Evolutionary conservation across 2,113 vertebrate species (phyloP).

Genomic region (Probosciger aterrimus): DNA sequence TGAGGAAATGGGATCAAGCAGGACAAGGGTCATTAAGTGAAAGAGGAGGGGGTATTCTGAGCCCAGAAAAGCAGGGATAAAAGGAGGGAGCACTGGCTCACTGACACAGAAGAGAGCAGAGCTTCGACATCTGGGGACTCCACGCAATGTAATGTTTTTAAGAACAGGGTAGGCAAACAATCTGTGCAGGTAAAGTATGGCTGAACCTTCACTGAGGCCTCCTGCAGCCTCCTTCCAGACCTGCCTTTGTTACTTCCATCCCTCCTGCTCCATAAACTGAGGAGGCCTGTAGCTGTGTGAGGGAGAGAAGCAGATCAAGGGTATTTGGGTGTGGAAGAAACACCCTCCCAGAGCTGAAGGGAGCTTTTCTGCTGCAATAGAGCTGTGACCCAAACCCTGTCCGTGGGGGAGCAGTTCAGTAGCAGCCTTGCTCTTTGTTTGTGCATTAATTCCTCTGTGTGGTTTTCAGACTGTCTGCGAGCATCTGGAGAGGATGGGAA

Average conservation of each 20-base stretch:
- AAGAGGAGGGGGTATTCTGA: not conserved
- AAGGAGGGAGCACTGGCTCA: not conserved
- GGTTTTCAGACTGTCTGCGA: not conserved
- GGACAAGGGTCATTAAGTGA: not conserved
- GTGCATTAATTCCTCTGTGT: not conserved
- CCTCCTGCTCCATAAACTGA: not conserved
- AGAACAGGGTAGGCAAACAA: not conserved
- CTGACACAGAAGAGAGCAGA: not conserved
- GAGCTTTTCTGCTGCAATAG: not conserved
- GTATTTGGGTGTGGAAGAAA: not conserved
- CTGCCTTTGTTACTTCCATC: not conserved
- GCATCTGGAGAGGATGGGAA: not conserved
- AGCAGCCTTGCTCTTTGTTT: not conserved
- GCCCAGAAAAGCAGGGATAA: not conserved
- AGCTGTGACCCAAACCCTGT: not conserved
- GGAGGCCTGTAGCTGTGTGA: not conserved
- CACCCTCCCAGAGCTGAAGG: accelerated
- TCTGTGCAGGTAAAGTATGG: not conserved
- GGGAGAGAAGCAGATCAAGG: not conserved
- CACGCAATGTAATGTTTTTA: accelerated
- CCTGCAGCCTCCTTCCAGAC: not conserved
- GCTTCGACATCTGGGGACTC: accelerated
- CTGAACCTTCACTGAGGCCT: not conserved
- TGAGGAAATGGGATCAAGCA: not conserved
- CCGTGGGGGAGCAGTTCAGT: not conserved